phyloP scores from a whole-genome alignment of 2,888 invertebrate genomes.

The Willowsia nigromaculata region DNA sequence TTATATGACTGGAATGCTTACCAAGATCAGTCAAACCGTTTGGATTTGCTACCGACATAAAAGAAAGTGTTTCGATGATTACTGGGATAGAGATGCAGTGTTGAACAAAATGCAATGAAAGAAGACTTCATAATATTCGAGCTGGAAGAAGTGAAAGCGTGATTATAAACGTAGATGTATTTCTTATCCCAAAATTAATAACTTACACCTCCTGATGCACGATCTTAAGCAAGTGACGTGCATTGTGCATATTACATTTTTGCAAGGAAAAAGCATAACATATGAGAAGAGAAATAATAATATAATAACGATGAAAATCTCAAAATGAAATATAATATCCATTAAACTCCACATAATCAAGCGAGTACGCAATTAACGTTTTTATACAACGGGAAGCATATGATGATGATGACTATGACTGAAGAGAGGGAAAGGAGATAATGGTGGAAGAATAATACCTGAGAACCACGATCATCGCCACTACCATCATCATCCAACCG shows the following conservation, averaged over 20 bases:
- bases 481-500: neutral
- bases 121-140: neutral
- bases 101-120: neutral
- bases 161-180: neutral
- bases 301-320: conserved; percentile 34
- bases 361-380: neutral
- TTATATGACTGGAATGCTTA: conserved; percentile 10
- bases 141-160: neutral
- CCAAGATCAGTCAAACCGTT: neutral
- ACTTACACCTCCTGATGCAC: neutral
- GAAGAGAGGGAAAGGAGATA: neutral
- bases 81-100: neutral
- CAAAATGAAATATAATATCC: conserved; percentile 44
- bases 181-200: conserved; percentile 15
- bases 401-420: neutral
- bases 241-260: neutral
- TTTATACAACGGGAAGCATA: too few species aligned
- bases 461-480: neutral
- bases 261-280: neutral
- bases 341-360: conserved; percentile 55
- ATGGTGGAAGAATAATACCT: neutral
- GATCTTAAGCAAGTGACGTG: neutral
- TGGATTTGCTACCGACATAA: neutral
- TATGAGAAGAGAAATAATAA: neutral
- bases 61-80: neutral